These are phyloP conservation scores for Drosophila watanabei DNA, from an alignment of 1,140 invertebrate species.

Conservation along the genomic window DNA sequence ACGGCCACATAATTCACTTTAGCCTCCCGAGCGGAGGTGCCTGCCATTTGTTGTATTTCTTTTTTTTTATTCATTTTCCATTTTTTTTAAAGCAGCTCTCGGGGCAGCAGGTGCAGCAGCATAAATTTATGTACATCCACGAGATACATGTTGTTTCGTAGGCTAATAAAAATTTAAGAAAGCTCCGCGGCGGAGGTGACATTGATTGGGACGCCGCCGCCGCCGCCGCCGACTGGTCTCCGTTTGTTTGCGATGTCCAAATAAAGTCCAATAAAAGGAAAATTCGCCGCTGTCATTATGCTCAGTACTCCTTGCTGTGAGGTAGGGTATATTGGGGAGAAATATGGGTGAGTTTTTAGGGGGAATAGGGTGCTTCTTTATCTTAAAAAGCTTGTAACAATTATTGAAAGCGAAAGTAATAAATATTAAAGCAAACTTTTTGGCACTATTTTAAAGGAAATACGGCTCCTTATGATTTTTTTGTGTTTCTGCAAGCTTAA, in stretches of 20 bases:
- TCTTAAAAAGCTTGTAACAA: not conserved
- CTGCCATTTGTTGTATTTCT: conserved; percentile 12
- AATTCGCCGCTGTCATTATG: conserved; percentile 35
- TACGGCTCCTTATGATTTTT: no score
- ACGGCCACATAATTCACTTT: conserved; percentile 78
- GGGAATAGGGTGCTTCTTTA: not conserved
- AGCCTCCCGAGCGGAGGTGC: not conserved
- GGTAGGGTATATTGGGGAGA: not conserved
- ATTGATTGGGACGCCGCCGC: conserved; percentile 11
- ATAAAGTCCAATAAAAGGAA: conserved; percentile 51
- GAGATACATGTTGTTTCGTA: not conserved
- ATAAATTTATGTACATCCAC: conserved; percentile 57
- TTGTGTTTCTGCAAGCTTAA: no score
- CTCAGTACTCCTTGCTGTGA: no score
- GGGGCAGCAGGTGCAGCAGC: conserved; percentile 62
- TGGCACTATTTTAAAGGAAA: not conserved
- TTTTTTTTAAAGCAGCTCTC: not conserved
- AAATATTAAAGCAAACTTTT: no score
- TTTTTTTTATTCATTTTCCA: not conserved
- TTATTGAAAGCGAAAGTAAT: not conserved
- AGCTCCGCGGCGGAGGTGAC: conserved; percentile 10
- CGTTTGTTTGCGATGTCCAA: conserved; percentile 38
- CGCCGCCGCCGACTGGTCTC: conserved; percentile 7
- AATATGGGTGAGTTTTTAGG: no score
- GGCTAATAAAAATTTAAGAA: conserved; percentile 16